A percentile compares a stretch with the other conserved stretches of the same genome.
Conservation (phyloP, 2,888 invertebrate genomes). For the Prenolepis imparis region DNA sequence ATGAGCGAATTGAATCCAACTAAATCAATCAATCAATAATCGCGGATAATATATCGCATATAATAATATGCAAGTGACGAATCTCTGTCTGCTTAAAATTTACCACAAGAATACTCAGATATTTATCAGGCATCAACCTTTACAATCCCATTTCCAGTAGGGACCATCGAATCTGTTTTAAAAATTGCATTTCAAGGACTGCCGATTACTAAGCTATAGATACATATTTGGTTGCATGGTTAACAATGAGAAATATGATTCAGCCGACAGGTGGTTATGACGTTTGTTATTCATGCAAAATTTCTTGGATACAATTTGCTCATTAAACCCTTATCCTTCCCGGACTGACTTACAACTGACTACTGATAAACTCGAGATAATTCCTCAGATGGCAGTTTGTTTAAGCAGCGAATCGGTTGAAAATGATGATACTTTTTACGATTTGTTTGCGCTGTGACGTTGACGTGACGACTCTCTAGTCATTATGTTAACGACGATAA, state of each 20-base stretch:
- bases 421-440: conserved; percentile 34
- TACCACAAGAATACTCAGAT: neutral
- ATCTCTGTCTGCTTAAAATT: neutral
- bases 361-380: conserved; percentile 26
- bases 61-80: conserved; percentile 13
- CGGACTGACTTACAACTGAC: conserved; percentile 34
- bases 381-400: conserved; percentile 35
- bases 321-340: conserved; percentile 30
- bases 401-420: conserved; percentile 5
- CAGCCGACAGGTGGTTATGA: conserved; percentile 20
- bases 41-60: neutral
- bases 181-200: conserved; percentile 14
- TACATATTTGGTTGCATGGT: conserved; percentile 11
- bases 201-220: conserved; percentile 17
- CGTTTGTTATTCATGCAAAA: conserved; percentile 28
- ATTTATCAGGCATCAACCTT: neutral
- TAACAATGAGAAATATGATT: conserved; percentile 39
- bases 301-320: conserved; percentile 18
- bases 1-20: neutral
- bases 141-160: neutral
- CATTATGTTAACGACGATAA: conserved; percentile 20
- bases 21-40: conserved; percentile 22
- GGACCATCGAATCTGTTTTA: neutral
- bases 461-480: conserved; percentile 22
- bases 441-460: conserved; percentile 49